Base-by-base conservation (phyloP, 2,888 invertebrate species). In the Invenusta paracnida region DNA sequence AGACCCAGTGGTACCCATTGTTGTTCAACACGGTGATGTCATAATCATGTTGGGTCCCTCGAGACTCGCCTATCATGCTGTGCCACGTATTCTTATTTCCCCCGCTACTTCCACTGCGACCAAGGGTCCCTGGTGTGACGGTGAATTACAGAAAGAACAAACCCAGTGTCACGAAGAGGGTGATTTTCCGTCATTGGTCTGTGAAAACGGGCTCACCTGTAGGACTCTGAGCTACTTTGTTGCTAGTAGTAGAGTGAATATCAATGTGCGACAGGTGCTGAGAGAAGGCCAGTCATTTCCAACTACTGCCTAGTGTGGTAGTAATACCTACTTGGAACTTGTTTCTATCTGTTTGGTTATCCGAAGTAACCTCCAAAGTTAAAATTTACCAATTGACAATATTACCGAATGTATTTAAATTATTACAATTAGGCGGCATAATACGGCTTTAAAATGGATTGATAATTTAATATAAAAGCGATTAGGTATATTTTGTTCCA, bases 181-280 rank as follows among this genome's bases (percentile, higher is more conserved):
- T 2, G 5, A 17, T 5, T 17, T 11, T 5, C 5, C 5, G 17
- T 48, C 48, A 48, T 13, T 0, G 0, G 28, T 27, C 29, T 87
- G 28, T 31, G 13, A n/a, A 13, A 73, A 27, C 29, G 66, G 27
- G n/a, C 25, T 23, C 28, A 48, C 82, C n/a, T 83, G 79, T 5
- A 2, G 67, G 0, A 88, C 89, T 17, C 89, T 91, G 85, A 86
- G 89, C 27, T 90, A 92, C 83, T 96, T 95, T 91, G 91, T 95
- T 79, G 91, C 92, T 84, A 93, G 93, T 88, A 94, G 95, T 31
- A 94, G 98, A 90, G 95, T 98, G 85, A 98, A 98, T 92, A 93
- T 98, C 88, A 98, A 97, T 93, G 94, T 97, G 2, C 93, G 98
- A 90, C 97, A 98, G 92, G 97, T 98, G 48, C 92, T 96, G 89